phyloP scores from a whole-genome alignment of 1,140 invertebrate species.

The Pseudomyrmex cubaensis region DNA sequence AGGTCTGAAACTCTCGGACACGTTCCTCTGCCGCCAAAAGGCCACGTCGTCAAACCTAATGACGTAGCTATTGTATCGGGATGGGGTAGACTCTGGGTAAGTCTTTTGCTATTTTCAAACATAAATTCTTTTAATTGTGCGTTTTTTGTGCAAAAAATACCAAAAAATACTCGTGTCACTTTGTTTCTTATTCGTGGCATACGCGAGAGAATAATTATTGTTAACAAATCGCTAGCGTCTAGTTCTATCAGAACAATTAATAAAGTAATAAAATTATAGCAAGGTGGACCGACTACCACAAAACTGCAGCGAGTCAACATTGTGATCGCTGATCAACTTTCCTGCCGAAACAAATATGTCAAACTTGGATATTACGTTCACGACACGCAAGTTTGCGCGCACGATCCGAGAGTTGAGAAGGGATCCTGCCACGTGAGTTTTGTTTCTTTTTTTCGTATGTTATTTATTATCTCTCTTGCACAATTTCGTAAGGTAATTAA shows the following conservation, averaged over 20 bases:
- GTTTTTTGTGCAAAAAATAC: not conserved
- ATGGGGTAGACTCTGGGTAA: constrained; percentile 70
- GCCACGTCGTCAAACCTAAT: constrained; percentile 16
- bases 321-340: constrained; percentile 42
- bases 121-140: not conserved
- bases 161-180: not conserved
- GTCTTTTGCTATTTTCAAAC: not conserved
- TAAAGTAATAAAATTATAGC: constrained; percentile 41
- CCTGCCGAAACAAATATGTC: constrained; percentile 45
- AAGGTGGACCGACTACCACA: constrained; percentile 49
- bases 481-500: not conserved
- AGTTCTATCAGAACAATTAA: not conserved
- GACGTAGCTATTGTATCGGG: constrained; percentile 67
- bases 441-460: too few relatives aligned
- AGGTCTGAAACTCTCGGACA: not conserved
- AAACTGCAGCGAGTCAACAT: constrained; percentile 63
- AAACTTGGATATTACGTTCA: constrained; percentile 15
- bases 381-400: constrained; percentile 65
- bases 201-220: not conserved
- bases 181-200: not conserved
- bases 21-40: constrained; percentile 42
- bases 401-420: constrained; percentile 45
- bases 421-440: constrained; percentile 73
- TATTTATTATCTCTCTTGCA: too few relatives aligned
- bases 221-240: too few relatives aligned